Base-by-base conservation (phyloP, 2,113 vertebrate genomes). In the Heterotis niloticus region DNA sequence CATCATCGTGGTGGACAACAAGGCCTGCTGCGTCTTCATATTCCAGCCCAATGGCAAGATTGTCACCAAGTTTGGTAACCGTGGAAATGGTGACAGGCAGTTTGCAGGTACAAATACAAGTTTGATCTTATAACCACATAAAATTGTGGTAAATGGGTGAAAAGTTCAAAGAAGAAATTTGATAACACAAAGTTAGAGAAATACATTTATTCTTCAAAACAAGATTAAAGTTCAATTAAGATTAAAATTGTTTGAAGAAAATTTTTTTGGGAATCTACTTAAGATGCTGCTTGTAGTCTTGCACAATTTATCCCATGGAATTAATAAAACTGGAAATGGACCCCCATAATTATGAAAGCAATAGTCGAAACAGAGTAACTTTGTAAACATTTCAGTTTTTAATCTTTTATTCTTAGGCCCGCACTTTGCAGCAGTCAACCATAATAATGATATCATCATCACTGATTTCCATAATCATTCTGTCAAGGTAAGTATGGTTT, bases 391-490 rank as follows among this genome's bases (percentile, higher is more conserved):
- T 10, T 77, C 18, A 69, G 0, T 68, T 10, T 75, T 10, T 75
- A 54, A 79, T 83, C 68, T 78, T 83, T 52, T 75, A 82, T 81
- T 23, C 86, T 93, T 86, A 98, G 97, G 96, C 79, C 97, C 97
- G 24, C 92, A 93, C 80, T 93, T 93, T 91, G 97, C 96, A 89
- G 97, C 97, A 81, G 95, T 99, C 78, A 99, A 99, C 90, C 96
- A 94, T 91, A 98, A 97, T 90, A 99, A 99, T 89, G 96, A 99
- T 92, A 98, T 99, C 81, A 98, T 99, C 70, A 86, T 99, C 79
- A 98, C 96, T 9, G 97, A 99, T 90, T 99, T 99, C 89, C 97
- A 99, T 88, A 99, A 99, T 86, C 97, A 99, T 88, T 99, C 96
- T 79, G 97, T 99, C 81, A 99, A 99, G 95, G 96, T 98, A 91